Conservation (phyloP, 2,797 vertebrate species). For the Pipistrellus nathusii region DNA sequence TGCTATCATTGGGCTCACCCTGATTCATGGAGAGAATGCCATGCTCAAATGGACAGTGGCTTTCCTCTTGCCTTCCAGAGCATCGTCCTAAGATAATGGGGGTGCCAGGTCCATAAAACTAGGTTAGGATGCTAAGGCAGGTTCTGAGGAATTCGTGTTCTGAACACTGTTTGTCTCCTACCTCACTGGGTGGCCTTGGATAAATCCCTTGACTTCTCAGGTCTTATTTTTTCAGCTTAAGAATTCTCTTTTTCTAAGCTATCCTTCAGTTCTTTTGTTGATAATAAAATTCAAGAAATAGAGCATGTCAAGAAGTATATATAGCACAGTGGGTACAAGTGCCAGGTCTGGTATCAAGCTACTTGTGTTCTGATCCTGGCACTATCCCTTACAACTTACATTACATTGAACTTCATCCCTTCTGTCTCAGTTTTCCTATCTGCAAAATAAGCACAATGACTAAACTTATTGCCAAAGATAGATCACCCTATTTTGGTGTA, state of each 20-base stretch:
- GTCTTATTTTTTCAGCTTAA: background rate
- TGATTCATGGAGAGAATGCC: background rate
- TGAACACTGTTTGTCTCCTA: background rate
- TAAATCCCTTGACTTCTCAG: background rate
- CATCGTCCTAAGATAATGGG: background rate
- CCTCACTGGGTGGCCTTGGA: background rate
- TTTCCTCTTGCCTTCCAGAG: background rate
- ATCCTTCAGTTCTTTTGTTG: background rate
- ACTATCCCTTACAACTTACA: background rate
- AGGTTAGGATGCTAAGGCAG: background rate
- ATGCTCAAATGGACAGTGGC: background rate
- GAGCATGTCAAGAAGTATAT: background rate
- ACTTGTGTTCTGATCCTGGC: background rate
- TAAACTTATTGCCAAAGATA: background rate
- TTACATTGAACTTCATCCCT: background rate
- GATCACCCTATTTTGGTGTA: background rate
- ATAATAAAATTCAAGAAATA: conserved; percentile 30
- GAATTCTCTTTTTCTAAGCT: background rate
- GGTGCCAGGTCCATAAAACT: background rate
- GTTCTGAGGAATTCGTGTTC: background rate
- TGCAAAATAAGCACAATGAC: background rate
- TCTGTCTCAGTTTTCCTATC: background rate
- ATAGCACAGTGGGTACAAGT: background rate
- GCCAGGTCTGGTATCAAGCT: background rate
- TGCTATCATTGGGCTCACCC: background rate